phyloP scores from a whole-genome alignment of 2,113 vertebrate genomes.

The Heliornis fulica region DNA sequence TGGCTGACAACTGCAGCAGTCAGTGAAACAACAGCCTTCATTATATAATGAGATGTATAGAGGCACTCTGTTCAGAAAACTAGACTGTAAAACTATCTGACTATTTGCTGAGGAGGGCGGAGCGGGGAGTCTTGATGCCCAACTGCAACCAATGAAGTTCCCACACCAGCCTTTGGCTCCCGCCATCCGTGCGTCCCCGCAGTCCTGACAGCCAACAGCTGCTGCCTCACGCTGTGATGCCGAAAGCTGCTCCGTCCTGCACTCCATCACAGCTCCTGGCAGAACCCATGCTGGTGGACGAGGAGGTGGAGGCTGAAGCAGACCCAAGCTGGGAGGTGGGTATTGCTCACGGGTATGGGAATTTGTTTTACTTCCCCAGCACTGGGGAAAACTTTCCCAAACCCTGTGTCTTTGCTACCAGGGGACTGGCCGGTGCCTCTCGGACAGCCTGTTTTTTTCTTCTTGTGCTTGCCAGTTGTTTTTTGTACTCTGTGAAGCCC shows the following conservation, averaged over 20 bases:
- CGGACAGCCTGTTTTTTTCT: not conserved
- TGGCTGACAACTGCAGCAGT: not conserved
- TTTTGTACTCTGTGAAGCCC: not conserved
- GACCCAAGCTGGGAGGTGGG: not conserved
- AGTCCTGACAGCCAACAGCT: not conserved
- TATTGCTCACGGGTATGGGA: not conserved
- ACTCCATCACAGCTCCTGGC: not conserved
- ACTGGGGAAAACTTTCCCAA: not conserved
- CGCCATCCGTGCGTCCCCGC: not conserved
- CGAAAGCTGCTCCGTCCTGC: not conserved
- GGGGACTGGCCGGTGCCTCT: fast-evolving
- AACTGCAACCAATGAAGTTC: not conserved
- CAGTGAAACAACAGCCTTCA: not conserved
- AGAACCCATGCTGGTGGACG: fast-evolving
- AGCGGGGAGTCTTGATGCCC: not conserved
- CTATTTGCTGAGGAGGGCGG: not conserved
- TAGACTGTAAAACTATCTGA: not conserved
- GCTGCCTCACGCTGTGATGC: not conserved
- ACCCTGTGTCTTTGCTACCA: not conserved
- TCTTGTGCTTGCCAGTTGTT: not conserved
- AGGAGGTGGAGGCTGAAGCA: not conserved
- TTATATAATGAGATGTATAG: not conserved
- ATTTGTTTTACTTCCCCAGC: not conserved
- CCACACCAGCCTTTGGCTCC: not conserved
- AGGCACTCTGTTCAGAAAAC: not conserved